phyloP scores from a whole-genome alignment of 2,797 vertebrate genomes.

The Xenentodon cancila region DNA sequence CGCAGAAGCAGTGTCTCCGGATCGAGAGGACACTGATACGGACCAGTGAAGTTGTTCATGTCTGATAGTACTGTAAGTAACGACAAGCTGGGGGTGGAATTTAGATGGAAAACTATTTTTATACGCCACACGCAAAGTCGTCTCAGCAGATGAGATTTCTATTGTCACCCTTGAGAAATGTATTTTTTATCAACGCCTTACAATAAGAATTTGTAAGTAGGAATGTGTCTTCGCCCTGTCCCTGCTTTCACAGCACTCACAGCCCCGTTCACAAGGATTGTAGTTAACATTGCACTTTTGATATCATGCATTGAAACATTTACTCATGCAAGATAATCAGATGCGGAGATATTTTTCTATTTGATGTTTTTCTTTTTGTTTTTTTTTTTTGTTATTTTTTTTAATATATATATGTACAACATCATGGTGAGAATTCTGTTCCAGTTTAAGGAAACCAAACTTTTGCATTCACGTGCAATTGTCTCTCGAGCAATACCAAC shows the following conservation, averaged over 20 bases:
- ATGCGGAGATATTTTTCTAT: conserved; percentile 83
- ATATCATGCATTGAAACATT: conserved; percentile 69
- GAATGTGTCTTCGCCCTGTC: conserved; percentile 59
- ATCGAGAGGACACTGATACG: conserved; percentile 22
- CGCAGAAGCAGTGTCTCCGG: conserved; percentile 38
- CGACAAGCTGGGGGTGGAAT: conserved; percentile 54
- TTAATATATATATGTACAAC: conserved; percentile 23
- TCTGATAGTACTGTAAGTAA: conserved; percentile 65
- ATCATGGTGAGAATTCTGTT: conserved; percentile 33
- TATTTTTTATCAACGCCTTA: conserved; percentile 75
- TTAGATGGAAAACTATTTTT: conserved; percentile 75
- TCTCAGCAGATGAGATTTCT: conserved; percentile 60
- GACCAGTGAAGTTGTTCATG: conserved; percentile 33
- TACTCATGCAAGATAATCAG: conserved; percentile 76
- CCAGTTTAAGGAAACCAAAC: conserved; percentile 54
- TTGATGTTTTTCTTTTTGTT: conserved; percentile 51
- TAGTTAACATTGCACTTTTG: conserved; percentile 72
- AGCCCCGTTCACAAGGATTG: conserved; percentile 55
- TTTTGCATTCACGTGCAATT: conserved; percentile 68
- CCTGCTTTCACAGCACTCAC: conserved; percentile 60
- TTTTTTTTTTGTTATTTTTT: conserved; percentile 63
- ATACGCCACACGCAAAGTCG: conserved; percentile 61
- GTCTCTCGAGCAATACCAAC: conserved; percentile 78
- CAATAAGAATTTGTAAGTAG: conserved; percentile 73
- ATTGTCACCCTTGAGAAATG: conserved; percentile 43